Percentiles rank a stretch among this genome's conserved stretches.
These are phyloP conservation scores for Platichthys flesus DNA, from an alignment of 2,113 vertebrate genomes.

Conservation along the genomic window DNA sequence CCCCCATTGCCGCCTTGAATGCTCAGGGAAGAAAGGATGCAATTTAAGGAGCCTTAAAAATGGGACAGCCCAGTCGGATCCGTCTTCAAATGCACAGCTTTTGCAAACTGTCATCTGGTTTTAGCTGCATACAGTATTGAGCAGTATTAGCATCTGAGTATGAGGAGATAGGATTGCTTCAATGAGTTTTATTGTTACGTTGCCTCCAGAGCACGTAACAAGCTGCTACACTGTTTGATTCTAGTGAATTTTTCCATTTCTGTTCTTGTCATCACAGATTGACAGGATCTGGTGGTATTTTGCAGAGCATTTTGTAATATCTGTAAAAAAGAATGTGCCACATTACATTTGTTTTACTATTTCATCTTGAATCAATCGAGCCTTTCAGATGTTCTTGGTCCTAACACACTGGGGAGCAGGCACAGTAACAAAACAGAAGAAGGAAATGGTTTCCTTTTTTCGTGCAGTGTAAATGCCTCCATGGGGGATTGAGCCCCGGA, in stretches of 20 bases:
- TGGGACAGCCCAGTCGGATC: no score
- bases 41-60: no score
- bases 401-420: background rate
- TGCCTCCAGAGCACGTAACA: no score
- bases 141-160: background rate
- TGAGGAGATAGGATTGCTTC: background rate
- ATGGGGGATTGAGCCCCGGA: conserved; percentile 38
- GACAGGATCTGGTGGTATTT: background rate
- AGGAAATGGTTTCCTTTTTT: conserved; percentile 62
- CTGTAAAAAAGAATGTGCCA: background rate
- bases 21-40: no score
- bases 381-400: background rate
- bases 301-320: background rate
- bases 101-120: no score
- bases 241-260: no score
- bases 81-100: no score
- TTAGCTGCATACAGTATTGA: background rate
- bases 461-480: conserved; percentile 42
- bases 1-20: no score
- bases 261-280: no score
- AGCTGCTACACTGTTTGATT: no score
- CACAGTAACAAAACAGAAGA: conserved; percentile 17
- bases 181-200: no score
- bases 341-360: conserved; percentile 1
- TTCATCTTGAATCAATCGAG: background rate